Base-by-base conservation (phyloP, 2,113 vertebrate species). In the Aspidoscelis tigris region DNA sequence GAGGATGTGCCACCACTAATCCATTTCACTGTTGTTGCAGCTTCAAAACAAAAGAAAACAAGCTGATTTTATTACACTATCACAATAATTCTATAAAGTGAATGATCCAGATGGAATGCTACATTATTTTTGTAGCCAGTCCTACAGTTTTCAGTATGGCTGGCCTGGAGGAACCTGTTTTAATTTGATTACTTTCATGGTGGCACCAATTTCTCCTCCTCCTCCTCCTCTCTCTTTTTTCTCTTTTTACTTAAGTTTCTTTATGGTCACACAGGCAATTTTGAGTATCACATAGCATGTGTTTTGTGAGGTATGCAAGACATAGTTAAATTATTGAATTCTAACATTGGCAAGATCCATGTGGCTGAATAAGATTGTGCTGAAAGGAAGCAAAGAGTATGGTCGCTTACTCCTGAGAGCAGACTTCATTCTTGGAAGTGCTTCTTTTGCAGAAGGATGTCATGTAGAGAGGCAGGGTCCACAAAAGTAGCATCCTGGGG, bases 1-100 rank as follows among this genome's bases (percentile, higher is more conserved):
- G 84, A 50, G 44, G 14, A 92, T 78, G 71, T 90, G 84, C 78
- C 78, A 86, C 20, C 78, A 55, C 33, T 91, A 89, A 88, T 91
- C 11, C 73, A 50, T 78, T 71, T 88, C 82, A 88, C 83, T 16
- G 20, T 12, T 21, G 82, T 22, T 81, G 24, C 71, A 64, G 3
- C 9, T 91, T 85, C 66, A 11, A n/a, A 50, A 26, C 7, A 7
- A 8, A 16, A 1, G 61, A 18, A 26, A 7, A 1, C 5, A 2
- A 70, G 79, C 85, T 73, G 0, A 64, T 74, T 55, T 43, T 18
- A 3, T 55, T 41, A 24, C 3, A 53, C 47, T n/a, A 53, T 76
- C 7, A 10, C 3, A 20, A 4, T 12, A 43, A 16, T 41, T 55
- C 26, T 7, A 69, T 11, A 69, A 26, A 77, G 61, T 24, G 26